phyloP scores from a whole-genome alignment of 1,140 invertebrate species.

The Trichonephila clavipes region DNA sequence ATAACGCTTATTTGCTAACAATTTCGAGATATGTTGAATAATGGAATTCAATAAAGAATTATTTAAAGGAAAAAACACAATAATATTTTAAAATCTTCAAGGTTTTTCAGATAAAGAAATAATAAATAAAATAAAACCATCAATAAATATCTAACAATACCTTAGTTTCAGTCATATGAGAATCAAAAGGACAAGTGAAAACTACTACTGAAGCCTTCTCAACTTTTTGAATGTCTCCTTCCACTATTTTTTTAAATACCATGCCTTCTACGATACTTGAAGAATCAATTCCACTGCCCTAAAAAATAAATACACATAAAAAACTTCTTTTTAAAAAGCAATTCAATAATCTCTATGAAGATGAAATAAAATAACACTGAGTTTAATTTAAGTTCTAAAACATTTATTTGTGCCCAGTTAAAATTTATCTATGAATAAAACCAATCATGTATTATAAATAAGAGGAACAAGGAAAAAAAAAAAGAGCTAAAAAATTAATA shows the following conservation, averaged over 20 bases:
- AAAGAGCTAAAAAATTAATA: too few species aligned
- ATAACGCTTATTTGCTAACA: too few species aligned
- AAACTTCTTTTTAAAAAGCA: not conserved
- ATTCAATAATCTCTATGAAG: not conserved
- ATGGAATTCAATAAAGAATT: too few species aligned
- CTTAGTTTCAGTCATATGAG: slow-evolving; percentile 99
- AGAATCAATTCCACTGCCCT: slow-evolving; percentile 89
- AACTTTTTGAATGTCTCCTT: slow-evolving; percentile 92
- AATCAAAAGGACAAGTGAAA: slow-evolving; percentile 97
- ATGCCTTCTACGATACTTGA: slow-evolving; percentile 95
- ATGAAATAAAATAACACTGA: not conserved
- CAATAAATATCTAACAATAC: slow-evolving; percentile 79
- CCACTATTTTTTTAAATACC: slow-evolving; percentile 98
- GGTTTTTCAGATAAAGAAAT: not conserved
- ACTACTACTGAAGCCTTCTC: slow-evolving; percentile 93
- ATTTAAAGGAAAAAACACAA: too few species aligned
- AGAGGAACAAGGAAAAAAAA: too few species aligned
- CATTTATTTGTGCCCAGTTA: not conserved
- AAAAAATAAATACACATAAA: slow-evolving; percentile 3
- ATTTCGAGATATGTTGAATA: too few species aligned
- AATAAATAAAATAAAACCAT: not conserved
- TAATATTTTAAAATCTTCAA: not conserved
- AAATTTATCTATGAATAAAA: not conserved
- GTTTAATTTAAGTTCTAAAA: not conserved
- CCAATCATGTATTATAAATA: too few species aligned